phyloP scores from a whole-genome alignment of 2,113 vertebrate species.

The Megaptera novaeangliae region DNA sequence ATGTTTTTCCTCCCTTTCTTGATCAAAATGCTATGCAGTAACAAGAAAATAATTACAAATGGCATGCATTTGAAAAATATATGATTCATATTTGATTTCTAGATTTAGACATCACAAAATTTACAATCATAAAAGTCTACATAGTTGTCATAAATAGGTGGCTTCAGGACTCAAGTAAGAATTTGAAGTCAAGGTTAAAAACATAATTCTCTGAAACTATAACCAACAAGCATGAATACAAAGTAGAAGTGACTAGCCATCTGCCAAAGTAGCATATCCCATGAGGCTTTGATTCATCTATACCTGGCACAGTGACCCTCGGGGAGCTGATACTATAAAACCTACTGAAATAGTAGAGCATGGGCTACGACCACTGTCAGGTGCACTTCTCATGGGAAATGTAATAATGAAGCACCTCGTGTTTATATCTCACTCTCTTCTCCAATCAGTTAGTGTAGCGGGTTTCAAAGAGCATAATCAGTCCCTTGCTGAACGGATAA shows the following conservation, averaged over 20 bases:
- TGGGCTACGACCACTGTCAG: not conserved
- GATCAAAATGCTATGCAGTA: not conserved
- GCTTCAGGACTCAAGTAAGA: not conserved
- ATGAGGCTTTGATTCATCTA: not conserved
- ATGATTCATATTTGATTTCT: not conserved
- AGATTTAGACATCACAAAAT: constrained; percentile 15
- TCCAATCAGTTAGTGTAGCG: not conserved
- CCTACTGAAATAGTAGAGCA: not conserved
- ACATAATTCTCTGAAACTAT: not conserved
- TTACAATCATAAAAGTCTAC: not conserved
- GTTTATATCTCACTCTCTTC: not conserved
- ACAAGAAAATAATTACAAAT: not conserved
- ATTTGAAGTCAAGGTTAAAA: not conserved
- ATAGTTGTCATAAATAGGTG: not conserved
- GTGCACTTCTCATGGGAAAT: not conserved
- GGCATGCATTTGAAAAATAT: not conserved
- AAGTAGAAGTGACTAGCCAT: not conserved
- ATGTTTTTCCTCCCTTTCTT: not conserved
- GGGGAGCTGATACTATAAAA: not conserved
- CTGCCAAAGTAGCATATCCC: not conserved
- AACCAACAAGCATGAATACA: not conserved
- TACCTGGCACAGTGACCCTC: not conserved
- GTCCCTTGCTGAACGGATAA: not conserved
- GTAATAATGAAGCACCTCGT: not conserved
- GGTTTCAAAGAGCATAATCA: not conserved